Evolutionary conservation across 2,888 invertebrate genomes (phyloP), one percentile per base, ranked within the genome.

Genomic region (Lobophora halterata): DNA sequence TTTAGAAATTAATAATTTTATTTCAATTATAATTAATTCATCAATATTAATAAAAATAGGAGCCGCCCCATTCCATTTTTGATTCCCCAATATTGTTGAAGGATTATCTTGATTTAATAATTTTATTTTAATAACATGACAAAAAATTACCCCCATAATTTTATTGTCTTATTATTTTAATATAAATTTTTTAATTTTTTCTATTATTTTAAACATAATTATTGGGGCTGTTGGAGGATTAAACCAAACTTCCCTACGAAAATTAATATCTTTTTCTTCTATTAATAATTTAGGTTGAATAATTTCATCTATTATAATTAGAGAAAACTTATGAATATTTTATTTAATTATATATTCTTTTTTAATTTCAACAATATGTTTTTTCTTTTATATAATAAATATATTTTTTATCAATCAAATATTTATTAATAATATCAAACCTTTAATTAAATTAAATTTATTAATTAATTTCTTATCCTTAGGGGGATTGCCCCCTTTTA

Each of bases 221-320:
- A 63, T 89, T 56, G 88, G 90, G 18, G 74, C 88, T 35, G 57
- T 91, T 43, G 72, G 79, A 55, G 89, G 89, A 3, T 52, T 91
- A 60, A 90, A 89, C 45, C 88, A 90, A 85, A 79, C 79, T 0
- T 85, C 85, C 0, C 33, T 90, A 52, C 90, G 90, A 52, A 89
- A 90, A 88, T 71, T 91, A 68, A 67, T 91, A 82, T 75, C 88
- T 21, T 91, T 83, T 65, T 91, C 91, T 0, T 91, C 91, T 0
- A 90, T 91, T 79, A 90, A 90, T 69, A 90, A 91, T 65, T 66
- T 91, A 74, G 80, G 89, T 0, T 91, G 91, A 87, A 86, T 90
- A 73, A 26, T 90, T 51, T 56, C 70, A 12, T 59, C 80, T 0
- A 64, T 88, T 61, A 60, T 79, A 67, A 77, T 82, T 55, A 86